phyloP scores from a whole-genome alignment of 2,113 vertebrate species.

The Ahaetulla prasina region DNA sequence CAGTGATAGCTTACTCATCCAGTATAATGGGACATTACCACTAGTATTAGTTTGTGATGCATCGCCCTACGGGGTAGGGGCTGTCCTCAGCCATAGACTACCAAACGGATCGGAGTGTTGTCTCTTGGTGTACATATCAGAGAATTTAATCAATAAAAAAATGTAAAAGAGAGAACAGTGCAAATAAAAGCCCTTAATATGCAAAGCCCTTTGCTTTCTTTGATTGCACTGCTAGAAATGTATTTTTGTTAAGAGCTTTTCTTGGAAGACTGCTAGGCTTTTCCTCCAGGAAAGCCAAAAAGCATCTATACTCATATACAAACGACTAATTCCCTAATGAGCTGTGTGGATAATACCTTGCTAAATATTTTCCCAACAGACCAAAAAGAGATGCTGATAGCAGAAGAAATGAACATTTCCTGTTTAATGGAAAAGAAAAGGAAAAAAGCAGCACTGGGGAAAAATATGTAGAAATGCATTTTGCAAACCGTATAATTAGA shows the following conservation, averaged over 20 bases:
- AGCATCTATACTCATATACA: slow-evolving; percentile 5
- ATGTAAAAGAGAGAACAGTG: not conserved
- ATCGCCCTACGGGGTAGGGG: too few relatives aligned
- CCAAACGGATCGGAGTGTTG: too few relatives aligned
- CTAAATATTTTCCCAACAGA: slow-evolving; percentile 25
- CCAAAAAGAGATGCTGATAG: slow-evolving; percentile 33
- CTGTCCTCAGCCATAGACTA: too few relatives aligned
- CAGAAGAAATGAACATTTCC: slow-evolving; percentile 33
- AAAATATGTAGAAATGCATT: not conserved
- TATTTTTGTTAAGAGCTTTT: slow-evolving; percentile 11
- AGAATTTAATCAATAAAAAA: not conserved
- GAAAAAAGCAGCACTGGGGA: slow-evolving; percentile 12
- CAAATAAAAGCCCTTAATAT: slow-evolving; percentile 8
- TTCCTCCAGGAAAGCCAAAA: not conserved
- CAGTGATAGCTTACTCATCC: too few relatives aligned
- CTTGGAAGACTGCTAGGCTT: not conserved
- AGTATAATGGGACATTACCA: too few relatives aligned
- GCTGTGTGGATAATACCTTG: slow-evolving; percentile 8
- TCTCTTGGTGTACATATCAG: not conserved
- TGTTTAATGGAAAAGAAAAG: slow-evolving; percentile 23
- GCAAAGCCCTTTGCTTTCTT: not conserved
- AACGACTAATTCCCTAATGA: slow-evolving; percentile 37
- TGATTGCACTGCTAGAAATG: not conserved
- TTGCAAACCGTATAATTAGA: slow-evolving; percentile 13
- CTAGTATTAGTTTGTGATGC: too few relatives aligned